Conservation (phyloP, 2,797 vertebrate species). For the Pogoniulus pusillus region DNA sequence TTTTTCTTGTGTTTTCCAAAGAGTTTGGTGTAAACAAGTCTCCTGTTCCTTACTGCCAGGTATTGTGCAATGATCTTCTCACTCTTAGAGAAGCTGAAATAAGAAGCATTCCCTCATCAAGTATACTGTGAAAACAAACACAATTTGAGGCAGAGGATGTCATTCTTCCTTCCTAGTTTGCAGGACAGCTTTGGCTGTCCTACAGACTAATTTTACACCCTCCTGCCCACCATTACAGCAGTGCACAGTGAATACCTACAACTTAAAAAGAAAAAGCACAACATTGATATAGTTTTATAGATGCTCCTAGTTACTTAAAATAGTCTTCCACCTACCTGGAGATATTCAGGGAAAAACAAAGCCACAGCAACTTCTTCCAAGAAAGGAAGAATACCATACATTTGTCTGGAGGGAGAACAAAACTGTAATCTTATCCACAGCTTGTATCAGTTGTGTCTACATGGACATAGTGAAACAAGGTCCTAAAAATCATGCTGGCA, state of each 20-base stretch:
- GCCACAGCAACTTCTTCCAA: background rate
- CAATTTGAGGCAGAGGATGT: fast-evolving
- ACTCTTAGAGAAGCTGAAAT: background rate
- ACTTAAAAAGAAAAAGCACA: background rate
- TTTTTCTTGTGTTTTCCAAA: background rate
- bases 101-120: background rate
- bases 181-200: fast-evolving
- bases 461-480: constrained; percentile 43
- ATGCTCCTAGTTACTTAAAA: background rate
- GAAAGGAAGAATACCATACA: background rate
- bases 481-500: constrained; percentile 60
- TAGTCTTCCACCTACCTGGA: background rate
- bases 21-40: background rate
- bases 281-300: background rate
- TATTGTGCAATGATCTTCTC: background rate
- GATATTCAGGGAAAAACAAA: background rate
- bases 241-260: background rate
- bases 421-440: background rate
- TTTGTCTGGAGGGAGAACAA: constrained; percentile 20
- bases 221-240: fast-evolving
- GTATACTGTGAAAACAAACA: background rate
- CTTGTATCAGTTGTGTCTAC: constrained; percentile 9
- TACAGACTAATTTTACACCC: background rate
- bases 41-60: too few relatives aligned
- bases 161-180: background rate